Evolutionary conservation across 2,113 vertebrate genomes (phyloP), one percentile per base, ranked within the genome.

Genomic region (Todiramphus saurophagus): DNA sequence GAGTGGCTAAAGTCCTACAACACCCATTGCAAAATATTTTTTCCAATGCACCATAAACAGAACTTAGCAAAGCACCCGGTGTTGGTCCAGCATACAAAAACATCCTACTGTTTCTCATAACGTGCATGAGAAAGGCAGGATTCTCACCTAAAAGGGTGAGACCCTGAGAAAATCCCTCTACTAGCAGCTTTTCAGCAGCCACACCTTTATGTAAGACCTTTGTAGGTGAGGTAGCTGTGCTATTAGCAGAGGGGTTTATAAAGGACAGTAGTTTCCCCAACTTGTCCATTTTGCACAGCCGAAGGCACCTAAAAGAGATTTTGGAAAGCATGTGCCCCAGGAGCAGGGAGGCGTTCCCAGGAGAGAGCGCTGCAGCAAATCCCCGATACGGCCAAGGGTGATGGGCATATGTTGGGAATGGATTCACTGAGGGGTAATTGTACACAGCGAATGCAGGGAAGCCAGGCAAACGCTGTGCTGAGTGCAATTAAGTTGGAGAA

Each of bases 221-320:
- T 0, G 0, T 74, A 48, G 31, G 30, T 76, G 28, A 15, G 48
- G 4, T 4, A 23, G 20, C 30, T 58, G 37, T 4, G 7, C 0
- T 72, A 4, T 21, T 39, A 43, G 35, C 35, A 10, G 23, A 76
- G 33, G 21, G 18, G 5, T 60, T 80, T 53, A 17, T 48, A 13
- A 20, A 21, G 28, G 33, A 30, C 35, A 72, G 10, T 13, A 37
- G 20, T n/a, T 50, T 44, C 56, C 19, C 13, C 1, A 6, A 7
- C 7, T 27, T 2, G 0, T 51, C n/a, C 41, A 6, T 48, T 78
- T 28, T 55, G 73, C 19, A 11, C 27, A 74, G 76, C 15, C 8
- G 28, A 6, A 11, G 8, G n/a, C 19, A 5, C 4, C 13, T 55
- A 27, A n/a, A 73, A 41, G 51, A 75, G n/a, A 31, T 41, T 35